Base-by-base conservation (phyloP, 2,888 invertebrate species). In the Agonopterix subpropinquella region DNA sequence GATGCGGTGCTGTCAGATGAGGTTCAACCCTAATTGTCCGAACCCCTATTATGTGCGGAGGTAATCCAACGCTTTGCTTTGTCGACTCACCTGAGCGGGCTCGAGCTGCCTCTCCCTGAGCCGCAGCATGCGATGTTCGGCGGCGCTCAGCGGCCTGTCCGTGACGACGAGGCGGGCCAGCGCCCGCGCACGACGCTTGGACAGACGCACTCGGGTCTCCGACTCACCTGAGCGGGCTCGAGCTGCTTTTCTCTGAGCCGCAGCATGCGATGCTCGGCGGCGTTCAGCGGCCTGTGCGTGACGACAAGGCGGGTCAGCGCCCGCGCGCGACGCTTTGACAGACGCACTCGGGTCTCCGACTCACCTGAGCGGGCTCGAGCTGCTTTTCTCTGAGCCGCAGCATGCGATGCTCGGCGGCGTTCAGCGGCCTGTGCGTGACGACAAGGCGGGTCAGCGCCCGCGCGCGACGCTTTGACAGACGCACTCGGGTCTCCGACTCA, bases 141-240 rank as follows among this genome's bases (percentile, higher is more conserved):
- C 89, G 0, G 94, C 95, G 70, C 95, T 94, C 62, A 98, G 90
- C 4, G 96, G 94, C 41, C 98, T 90, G 78, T 98, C 98, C 47
- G 95, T 95, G 2, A 98, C 98, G 41, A 98, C 94, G 42, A 98
- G 89, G 46, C 95, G 86, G 0, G 96, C 96, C 61, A 95, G 94
- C 44, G 91, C 93, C 55, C 90, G 93, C 47, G 72, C 90, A 8
- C 98, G 91, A 10, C 98, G 91, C 79, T 98, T 98, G 59, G 96
- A 98, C 52, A 98, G 89, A 4, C 98, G 93, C 51, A 98, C 98
- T 49, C 98, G 93, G 0, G 98, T 98, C 82, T 98, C 98, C 28
- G 5, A 1, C 28, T 10, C 28, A 85, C 89, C 73, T 93, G 92
- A 4, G 94, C 92, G 2, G 97, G 96, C 73, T 98, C 98, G 35